Percentiles rank a stretch among this genome's conserved stretches.
These are phyloP conservation scores for Varanus komodoensis DNA, from an alignment of 2,113 vertebrate genomes.

Conservation along the genomic window DNA sequence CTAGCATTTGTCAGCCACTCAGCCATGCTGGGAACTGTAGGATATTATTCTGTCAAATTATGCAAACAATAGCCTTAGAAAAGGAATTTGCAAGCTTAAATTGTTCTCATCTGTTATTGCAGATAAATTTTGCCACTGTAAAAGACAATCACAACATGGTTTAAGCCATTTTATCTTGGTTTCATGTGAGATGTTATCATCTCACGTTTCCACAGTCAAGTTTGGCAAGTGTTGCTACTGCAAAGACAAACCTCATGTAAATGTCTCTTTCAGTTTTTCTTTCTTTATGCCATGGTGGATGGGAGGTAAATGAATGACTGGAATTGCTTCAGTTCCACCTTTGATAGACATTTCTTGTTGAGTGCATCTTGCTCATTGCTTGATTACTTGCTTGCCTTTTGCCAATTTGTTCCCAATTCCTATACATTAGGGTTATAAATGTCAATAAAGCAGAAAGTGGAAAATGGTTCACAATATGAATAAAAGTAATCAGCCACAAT, in stretches of 20 bases:
- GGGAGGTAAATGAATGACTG: not conserved
- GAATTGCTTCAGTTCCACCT: not conserved
- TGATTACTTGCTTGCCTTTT: not conserved
- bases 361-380: not conserved
- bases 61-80: not conserved
- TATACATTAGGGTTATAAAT: not conserved
- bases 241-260: not conserved
- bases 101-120: not conserved
- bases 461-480: not conserved
- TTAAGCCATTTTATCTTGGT: slow-evolving; percentile 26
- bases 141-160: slow-evolving; percentile 11
- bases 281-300: not conserved
- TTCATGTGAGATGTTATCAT: slow-evolving; percentile 24
- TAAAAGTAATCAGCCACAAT: not conserved
- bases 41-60: not conserved
- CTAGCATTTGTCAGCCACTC: too few species aligned
- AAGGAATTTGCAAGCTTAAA: not conserved
- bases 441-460: not conserved
- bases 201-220: not conserved
- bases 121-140: not conserved
- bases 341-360: not conserved
- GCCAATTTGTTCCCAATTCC: not conserved
- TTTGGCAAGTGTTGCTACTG: not conserved
- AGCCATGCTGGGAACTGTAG: too few species aligned
- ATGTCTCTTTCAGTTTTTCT: not conserved